These are phyloP conservation scores for Parazoanthus darwini DNA, from an alignment of 92 coral and sea anemone genomes.

Conservation along the genomic window DNA sequence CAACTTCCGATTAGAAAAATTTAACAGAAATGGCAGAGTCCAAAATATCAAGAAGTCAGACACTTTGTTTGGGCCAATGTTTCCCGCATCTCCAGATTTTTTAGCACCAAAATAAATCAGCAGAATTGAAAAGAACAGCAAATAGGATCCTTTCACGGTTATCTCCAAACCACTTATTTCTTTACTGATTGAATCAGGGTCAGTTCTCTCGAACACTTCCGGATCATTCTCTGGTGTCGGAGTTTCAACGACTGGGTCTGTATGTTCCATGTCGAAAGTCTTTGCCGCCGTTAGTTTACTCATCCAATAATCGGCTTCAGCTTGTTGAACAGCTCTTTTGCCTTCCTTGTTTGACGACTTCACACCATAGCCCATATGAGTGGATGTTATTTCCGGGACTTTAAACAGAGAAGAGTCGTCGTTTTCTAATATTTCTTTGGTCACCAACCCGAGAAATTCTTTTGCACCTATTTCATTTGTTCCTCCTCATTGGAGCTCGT, in stretches of 20 bases:
- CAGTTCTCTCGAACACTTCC: not conserved
- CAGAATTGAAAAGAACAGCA: conserved; percentile 41
- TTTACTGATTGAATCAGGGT: conserved; percentile 8
- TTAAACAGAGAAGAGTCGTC: not conserved
- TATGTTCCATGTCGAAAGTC: not conserved
- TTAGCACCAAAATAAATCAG: conserved; percentile 25
- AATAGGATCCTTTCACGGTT: conserved; percentile 20
- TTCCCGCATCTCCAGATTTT: conserved; percentile 1
- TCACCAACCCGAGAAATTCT: conserved; percentile 39
- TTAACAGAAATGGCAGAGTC: conserved; percentile 35
- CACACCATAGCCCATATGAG: conserved; percentile 54
- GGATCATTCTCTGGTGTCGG: not conserved
- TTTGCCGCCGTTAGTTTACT: conserved; percentile 13
- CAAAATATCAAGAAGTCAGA: conserved; percentile 50
- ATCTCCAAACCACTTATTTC: conserved; percentile 40
- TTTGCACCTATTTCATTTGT: conserved; percentile 5
- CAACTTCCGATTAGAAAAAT: conserved; percentile 19
- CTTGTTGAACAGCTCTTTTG: conserved; percentile 15
- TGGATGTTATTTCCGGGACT: conserved; percentile 37
- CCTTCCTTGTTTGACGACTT: conserved; percentile 44
- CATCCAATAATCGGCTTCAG: conserved; percentile 45
- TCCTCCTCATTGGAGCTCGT: not conserved
- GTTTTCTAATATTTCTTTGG: conserved; percentile 22
- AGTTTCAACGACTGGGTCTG: not conserved
- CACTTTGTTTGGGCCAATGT: conserved; percentile 45